Evolutionary conservation across 2,888 invertebrate genomes (phyloP).

Genomic region (Mythimna pallens): DNA sequence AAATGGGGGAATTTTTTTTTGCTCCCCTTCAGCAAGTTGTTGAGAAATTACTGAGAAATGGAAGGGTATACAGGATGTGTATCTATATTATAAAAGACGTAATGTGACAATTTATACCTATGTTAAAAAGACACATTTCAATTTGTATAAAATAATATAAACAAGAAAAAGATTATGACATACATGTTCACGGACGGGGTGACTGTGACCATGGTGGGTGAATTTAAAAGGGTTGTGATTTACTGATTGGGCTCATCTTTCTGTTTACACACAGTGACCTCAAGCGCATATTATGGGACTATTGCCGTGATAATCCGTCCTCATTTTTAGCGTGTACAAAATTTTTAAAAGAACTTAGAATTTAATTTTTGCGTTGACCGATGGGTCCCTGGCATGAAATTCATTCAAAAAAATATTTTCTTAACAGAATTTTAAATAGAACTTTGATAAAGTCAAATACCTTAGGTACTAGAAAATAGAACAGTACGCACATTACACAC

Average conservation of each 20-base stretch:
- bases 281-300: background rate
- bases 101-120: background rate
- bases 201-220: slow-evolving; percentile 5
- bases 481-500: background rate
- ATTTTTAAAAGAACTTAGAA: background rate
- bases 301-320: background rate
- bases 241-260: background rate
- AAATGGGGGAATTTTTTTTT: slow-evolving; percentile 49
- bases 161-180: background rate
- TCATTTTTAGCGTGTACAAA: background rate
- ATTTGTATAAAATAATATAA: background rate
- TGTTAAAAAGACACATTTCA: background rate
- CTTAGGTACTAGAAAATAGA: no score
- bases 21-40: slow-evolving; percentile 17
- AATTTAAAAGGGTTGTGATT: slow-evolving; percentile 12
- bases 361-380: background rate
- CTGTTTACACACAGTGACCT: background rate
- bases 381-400: background rate
- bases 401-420: background rate
- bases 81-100: background rate
- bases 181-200: slow-evolving; percentile 11
- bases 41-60: slow-evolving; percentile 20
- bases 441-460: background rate
- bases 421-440: background rate
- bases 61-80: background rate